Percentiles rank a stretch among this genome's conserved stretches.
Conservation (phyloP, 2,888 invertebrate species). For the Nycteola revayana region DNA sequence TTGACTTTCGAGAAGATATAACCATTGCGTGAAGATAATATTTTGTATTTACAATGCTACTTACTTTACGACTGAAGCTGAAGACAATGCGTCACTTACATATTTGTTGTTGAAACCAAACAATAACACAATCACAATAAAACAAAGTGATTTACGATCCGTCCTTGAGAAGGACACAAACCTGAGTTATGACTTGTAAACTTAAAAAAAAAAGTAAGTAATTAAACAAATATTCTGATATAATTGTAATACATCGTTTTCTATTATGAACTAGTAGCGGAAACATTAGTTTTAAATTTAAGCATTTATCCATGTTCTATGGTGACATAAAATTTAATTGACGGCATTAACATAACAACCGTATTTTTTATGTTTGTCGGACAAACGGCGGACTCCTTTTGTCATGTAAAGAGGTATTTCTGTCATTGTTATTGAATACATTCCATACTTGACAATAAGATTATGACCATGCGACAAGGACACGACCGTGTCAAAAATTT, state of each 20-base stretch:
- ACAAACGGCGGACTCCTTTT: slow-evolving; percentile 53
- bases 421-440: slow-evolving; percentile 53
- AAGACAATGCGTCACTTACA: slow-evolving; percentile 11
- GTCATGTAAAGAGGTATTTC: slow-evolving; percentile 62
- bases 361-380: slow-evolving; percentile 51
- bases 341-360: slow-evolving; percentile 58
- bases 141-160: slow-evolving; percentile 23
- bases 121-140: slow-evolving; percentile 21
- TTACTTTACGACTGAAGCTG: too few relatives aligned
- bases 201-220: too few relatives aligned
- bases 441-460: slow-evolving; percentile 39
- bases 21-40: too few relatives aligned
- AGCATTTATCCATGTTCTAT: slow-evolving; percentile 38
- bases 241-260: not conserved
- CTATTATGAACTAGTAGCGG: slow-evolving; percentile 28
- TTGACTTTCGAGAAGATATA: too few relatives aligned
- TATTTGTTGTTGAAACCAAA: too few relatives aligned
- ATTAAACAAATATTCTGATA: not conserved
- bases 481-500: slow-evolving; percentile 34
- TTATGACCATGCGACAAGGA: slow-evolving; percentile 38
- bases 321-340: slow-evolving; percentile 39
- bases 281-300: slow-evolving; percentile 33
- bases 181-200: too few relatives aligned
- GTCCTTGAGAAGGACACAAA: slow-evolving; percentile 28
- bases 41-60: too few relatives aligned